Conservation (phyloP, 2,797 vertebrate species). For the Danionella dracula region DNA sequence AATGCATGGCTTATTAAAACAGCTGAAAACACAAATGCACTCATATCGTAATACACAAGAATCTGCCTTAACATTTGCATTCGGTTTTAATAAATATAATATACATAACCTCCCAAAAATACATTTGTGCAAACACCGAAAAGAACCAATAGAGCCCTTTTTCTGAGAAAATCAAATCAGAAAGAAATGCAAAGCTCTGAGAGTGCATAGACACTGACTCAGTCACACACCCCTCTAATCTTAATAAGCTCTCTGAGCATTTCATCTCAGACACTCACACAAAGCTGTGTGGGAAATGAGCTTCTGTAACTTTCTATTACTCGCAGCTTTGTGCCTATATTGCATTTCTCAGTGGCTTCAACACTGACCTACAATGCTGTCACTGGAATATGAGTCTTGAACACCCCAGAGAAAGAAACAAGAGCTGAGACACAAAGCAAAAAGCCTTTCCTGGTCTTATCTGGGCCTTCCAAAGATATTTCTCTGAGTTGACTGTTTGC, state of each 20-base stretch:
- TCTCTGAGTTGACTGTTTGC: constrained; percentile 25
- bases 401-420: not conserved
- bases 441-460: not conserved
- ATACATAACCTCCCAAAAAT: not conserved
- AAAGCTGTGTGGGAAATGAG: constrained; percentile 11
- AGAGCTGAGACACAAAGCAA: not conserved
- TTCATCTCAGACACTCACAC: constrained; percentile 1
- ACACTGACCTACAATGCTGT: constrained; percentile 5
- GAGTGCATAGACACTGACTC: not conserved
- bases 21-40: too few relatives aligned
- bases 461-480: constrained; percentile 2
- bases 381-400: not conserved
- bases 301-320: constrained; percentile 5
- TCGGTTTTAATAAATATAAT: not conserved
- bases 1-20: not conserved
- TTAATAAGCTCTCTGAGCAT: constrained; percentile 2
- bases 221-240: constrained; percentile 1
- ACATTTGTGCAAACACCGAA: not conserved
- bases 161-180: not conserved
- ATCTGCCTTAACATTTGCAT: not conserved
- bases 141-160: constrained; percentile 2
- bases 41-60: not conserved
- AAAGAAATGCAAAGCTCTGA: not conserved
- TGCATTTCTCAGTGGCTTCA: constrained; percentile 5
- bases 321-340: not conserved